Evolutionary conservation across 2,113 vertebrate genomes (phyloP).

Genomic region (Procavia capensis): DNA sequence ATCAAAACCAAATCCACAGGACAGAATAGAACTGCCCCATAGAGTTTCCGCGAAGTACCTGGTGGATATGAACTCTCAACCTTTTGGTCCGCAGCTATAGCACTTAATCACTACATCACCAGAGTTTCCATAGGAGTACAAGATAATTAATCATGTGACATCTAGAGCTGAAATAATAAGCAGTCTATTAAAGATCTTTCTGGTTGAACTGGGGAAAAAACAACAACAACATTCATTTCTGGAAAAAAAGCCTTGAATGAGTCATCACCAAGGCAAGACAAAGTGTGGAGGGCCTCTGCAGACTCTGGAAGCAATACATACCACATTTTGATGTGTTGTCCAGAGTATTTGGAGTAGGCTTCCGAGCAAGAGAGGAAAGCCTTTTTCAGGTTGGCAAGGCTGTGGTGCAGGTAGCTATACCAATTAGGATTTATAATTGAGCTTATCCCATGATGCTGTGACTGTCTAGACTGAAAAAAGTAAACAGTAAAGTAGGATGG

Average conservation of each 20-base stretch:
- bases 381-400: background rate
- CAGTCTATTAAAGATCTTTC: background rate
- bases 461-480: background rate
- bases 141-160: background rate
- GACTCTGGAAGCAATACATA: background rate
- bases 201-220: background rate
- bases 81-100: too few relatives aligned
- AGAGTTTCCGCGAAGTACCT: too few relatives aligned
- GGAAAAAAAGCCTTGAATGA: conserved; percentile 2
- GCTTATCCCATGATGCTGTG: background rate
- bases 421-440: background rate
- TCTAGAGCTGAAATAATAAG: background rate
- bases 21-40: too few relatives aligned
- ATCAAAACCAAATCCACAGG: too few relatives aligned
- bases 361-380: background rate
- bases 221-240: background rate
- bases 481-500: background rate
- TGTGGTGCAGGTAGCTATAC: background rate
- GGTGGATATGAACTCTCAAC: too few relatives aligned
- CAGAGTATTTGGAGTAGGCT: background rate
- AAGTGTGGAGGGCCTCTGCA: background rate
- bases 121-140: background rate
- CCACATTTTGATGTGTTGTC: background rate
- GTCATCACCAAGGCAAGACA: background rate
- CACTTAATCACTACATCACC: too few relatives aligned